Evolutionary conservation across 2,113 vertebrate species (phyloP).

Genomic region (human): GRCh38 chr20:58820001-58820500

Average conservation of each 20-base stretch:
- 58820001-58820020: background rate
- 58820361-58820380: too few relatives aligned
- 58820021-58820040: background rate
- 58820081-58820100: background rate
- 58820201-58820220: background rate
- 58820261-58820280: fast-evolving
- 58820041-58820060: background rate
- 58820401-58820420: background rate
- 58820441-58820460: background rate
- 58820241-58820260: background rate
- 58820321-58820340: background rate
- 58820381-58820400: too few relatives aligned
- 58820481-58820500: background rate
- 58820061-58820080: background rate
- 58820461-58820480: background rate
- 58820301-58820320: background rate
- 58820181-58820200: background rate
- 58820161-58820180: background rate
- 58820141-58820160: background rate
- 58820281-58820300: background rate
- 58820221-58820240: background rate
- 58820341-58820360: background rate
- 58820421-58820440: background rate
- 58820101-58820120: background rate
- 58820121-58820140: fast-evolving